Conservation (phyloP, 2,888 invertebrate species). For the Dorcus hopei region DNA sequence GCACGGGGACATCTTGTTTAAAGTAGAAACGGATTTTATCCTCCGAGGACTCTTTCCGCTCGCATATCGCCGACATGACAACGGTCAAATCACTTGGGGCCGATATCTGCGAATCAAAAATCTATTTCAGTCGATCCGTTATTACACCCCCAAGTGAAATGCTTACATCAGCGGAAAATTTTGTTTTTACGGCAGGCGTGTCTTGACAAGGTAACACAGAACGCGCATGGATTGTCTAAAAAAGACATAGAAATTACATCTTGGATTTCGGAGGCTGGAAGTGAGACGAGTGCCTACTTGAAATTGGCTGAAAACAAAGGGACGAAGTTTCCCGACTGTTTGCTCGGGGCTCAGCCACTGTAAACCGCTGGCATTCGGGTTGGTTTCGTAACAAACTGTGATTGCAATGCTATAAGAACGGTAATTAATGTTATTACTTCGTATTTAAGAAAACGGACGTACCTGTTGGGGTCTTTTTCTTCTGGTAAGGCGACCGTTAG, state of each 20-base stretch:
- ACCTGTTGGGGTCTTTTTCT: constrained; percentile 36
- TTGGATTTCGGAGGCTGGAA: neutral
- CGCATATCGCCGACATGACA: constrained; percentile 82
- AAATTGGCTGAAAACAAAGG: constrained; percentile 83
- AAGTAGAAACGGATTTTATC: constrained; percentile 58
- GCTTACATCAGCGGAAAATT: constrained; percentile 60
- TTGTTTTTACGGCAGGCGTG: constrained; percentile 83
- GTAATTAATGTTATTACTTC: constrained; percentile 6
- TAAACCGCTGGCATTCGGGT: constrained; percentile 75
- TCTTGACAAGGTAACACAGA: constrained; percentile 92
- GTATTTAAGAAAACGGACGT: constrained; percentile 1
- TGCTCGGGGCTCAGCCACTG: constrained; percentile 87
- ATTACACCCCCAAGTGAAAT: neutral
- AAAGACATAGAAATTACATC: constrained; percentile 6
- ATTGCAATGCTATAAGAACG: constrained; percentile 52
- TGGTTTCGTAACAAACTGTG: constrained; percentile 72
- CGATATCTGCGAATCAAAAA: constrained; percentile 53
- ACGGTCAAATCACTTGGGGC: constrained; percentile 74
- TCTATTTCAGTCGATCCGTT: neutral
- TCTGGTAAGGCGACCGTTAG: constrained; percentile 66
- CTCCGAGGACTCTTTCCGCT: constrained; percentile 46
- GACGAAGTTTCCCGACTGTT: constrained; percentile 81
- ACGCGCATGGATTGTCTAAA: constrained; percentile 81
- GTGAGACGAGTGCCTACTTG: constrained; percentile 52
- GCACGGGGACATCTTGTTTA: constrained; percentile 77